Evolutionary conservation across 2,113 vertebrate genomes (phyloP).

Genomic region (Grus americana): DNA sequence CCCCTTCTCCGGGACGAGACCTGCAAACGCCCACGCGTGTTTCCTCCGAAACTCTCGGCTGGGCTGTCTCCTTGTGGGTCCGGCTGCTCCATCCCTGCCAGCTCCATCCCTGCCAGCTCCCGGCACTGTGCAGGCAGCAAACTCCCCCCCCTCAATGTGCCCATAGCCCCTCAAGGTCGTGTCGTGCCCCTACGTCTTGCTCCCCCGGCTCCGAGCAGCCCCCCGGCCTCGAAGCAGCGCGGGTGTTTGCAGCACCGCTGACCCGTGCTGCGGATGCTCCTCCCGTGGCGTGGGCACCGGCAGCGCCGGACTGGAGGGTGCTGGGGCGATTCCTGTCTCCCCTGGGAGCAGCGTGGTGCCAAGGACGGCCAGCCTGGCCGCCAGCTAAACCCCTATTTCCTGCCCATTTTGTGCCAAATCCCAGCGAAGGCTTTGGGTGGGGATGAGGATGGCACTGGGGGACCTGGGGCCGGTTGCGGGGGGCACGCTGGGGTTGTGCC

Average conservation of each 20-base stretch:
- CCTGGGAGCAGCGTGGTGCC: not conserved
- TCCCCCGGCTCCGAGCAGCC: not conserved
- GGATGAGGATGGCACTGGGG: not conserved
- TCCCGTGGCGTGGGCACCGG: not conserved
- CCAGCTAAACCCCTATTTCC: not conserved
- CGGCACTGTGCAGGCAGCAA: not conserved
- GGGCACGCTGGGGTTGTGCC: not conserved
- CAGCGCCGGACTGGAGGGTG: not conserved
- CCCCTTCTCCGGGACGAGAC: not conserved
- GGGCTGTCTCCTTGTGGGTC: not conserved
- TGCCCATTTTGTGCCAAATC: not conserved
- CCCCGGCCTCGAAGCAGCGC: rapidly evolving
- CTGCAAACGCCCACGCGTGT: not conserved
- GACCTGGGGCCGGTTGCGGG: rapidly evolving
- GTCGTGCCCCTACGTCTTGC: rapidly evolving
- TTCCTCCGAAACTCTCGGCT: not conserved
- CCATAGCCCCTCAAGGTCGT: rapidly evolving
- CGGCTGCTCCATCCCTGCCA: not conserved
- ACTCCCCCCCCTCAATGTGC: rapidly evolving
- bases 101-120: not conserved
- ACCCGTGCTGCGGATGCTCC: not conserved
- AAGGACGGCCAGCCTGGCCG: not conserved
- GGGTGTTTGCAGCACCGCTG: not conserved
- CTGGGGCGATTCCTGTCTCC: not conserved
- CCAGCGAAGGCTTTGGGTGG: rapidly evolving